Evolutionary conservation across 2,888 invertebrate genomes (phyloP).

Genomic region (Panzeria rudis): DNA sequence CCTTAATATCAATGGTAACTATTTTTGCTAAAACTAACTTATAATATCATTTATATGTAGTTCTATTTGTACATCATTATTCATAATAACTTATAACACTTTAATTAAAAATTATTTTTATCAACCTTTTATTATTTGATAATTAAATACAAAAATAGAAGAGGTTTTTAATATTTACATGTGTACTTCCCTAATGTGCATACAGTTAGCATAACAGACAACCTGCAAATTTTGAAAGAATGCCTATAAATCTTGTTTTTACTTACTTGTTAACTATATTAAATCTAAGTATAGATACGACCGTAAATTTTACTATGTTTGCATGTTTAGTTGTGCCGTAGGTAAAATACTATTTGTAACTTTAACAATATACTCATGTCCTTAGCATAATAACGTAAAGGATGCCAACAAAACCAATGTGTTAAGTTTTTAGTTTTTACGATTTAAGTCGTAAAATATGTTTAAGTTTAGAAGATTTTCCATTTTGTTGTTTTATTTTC

Average conservation of each 20-base stretch:
- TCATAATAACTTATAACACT: no score
- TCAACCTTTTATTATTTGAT: no score
- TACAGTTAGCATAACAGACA: neutral
- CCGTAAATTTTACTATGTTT: neutral
- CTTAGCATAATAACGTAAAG: neutral
- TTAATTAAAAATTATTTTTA: no score
- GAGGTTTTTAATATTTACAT: no score
- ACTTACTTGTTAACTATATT: conserved; percentile 46
- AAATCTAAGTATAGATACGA: neutral
- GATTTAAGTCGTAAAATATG: conserved; percentile 56
- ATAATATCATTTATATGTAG: no score
- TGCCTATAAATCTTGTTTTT: conserved; percentile 58
- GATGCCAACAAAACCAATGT: conserved; percentile 30
- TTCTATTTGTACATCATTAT: no score
- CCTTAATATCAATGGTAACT: no score
- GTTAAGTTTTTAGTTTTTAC: conserved; percentile 46
- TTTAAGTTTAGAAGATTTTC: conserved; percentile 28
- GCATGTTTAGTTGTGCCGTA: neutral
- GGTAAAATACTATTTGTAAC: conserved; percentile 10
- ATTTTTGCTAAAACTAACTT: no score
- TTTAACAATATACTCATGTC: neutral
- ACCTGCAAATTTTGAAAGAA: conserved; percentile 41
- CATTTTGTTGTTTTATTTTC: neutral
- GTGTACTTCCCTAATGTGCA: neutral
- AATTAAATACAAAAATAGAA: no score